phyloP scores from a whole-genome alignment of 1,140 invertebrate genomes.

The Anthonomus grandis region DNA sequence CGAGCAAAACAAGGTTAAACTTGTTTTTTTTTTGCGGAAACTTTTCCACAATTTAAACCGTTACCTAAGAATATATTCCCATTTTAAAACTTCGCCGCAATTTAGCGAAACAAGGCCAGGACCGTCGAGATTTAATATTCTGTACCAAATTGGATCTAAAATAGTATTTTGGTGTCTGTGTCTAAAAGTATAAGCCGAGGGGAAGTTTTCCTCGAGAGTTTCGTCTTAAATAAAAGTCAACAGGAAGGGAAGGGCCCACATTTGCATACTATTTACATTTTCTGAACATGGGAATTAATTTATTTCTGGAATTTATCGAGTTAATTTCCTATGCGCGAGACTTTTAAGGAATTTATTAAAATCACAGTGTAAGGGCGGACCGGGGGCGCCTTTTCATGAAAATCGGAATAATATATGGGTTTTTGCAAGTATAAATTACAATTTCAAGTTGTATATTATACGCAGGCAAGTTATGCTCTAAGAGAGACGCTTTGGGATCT shows the following conservation, averaged over 20 bases:
- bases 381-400: no score
- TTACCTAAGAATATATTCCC: no score
- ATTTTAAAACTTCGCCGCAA: constrained; percentile 20
- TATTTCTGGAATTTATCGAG: constrained; percentile 26
- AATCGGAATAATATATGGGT: no score
- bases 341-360: constrained; percentile 20
- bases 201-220: constrained; percentile 22
- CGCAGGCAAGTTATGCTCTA: no score
- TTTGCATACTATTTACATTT: constrained; percentile 31
- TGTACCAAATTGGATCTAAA: constrained; percentile 24
- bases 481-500: no score
- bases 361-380: no score
- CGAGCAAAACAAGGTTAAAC: no score
- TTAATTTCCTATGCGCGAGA: constrained; percentile 26
- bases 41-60: no score
- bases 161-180: constrained; percentile 29
- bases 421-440: no score
- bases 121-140: constrained; percentile 21
- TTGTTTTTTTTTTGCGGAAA: no score
- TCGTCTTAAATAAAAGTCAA: constrained; percentile 30
- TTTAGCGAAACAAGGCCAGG: constrained; percentile 12
- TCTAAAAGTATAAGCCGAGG: constrained; percentile 20
- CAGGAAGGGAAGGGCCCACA: constrained; percentile 20
- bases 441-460: no score
- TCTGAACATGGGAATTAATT: constrained; percentile 27